phyloP scores from a whole-genome alignment of 2,113 vertebrate species.

The Acanthochromis polyacanthus region DNA sequence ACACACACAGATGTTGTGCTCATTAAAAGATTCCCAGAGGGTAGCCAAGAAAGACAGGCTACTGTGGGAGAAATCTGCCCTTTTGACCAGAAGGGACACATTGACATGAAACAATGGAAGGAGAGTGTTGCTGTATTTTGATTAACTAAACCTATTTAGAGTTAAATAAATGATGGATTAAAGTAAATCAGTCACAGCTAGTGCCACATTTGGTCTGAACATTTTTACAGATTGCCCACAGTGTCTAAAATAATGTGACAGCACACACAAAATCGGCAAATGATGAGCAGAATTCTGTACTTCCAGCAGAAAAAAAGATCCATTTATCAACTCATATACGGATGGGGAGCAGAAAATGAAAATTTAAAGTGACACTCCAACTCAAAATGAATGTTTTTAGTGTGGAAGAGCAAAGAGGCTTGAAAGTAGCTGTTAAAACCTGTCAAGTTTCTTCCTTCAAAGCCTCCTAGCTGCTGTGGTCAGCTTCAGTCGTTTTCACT shows the following conservation, averaged over 20 bases:
- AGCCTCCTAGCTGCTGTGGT: background rate
- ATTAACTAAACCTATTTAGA: background rate
- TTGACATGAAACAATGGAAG: constrained; percentile 13
- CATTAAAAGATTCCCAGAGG: constrained; percentile 72
- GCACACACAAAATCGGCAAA: too few species aligned
- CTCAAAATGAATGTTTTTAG: too few species aligned
- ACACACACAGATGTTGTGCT: constrained; percentile 53
- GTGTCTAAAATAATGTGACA: too few species aligned
- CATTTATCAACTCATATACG: background rate
- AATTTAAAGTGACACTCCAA: background rate
- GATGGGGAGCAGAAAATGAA: background rate
- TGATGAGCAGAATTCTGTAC: too few species aligned
- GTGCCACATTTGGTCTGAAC: too few species aligned
- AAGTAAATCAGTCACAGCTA: background rate
- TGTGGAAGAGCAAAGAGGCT: constrained; percentile 14
- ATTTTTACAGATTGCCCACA: too few species aligned
- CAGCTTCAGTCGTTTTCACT: constrained; percentile 17
- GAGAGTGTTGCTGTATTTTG: background rate
- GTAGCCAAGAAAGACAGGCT: constrained; percentile 47
- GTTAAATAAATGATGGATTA: background rate
- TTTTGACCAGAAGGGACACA: constrained; percentile 40
- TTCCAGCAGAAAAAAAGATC: too few species aligned
- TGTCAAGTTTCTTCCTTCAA: too few species aligned
- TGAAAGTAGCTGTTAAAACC: background rate
- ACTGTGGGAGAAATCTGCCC: constrained; percentile 54